Evolutionary conservation across 2,888 invertebrate species (phyloP), one percentile per base, ranked within the genome.

Genomic region (Tortricodes alternella): DNA sequence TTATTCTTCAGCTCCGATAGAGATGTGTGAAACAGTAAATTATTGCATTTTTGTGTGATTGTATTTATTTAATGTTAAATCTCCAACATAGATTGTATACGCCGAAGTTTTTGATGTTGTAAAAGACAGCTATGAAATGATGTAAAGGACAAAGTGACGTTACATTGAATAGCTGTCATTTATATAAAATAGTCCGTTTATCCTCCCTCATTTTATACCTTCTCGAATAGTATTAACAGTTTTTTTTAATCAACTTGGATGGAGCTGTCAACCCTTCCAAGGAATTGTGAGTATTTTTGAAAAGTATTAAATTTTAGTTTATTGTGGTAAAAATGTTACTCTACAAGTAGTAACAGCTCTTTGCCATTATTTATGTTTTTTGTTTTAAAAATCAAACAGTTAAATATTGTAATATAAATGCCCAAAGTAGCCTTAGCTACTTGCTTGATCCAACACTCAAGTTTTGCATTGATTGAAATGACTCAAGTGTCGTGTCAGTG

Each of bases 11-110:
- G 21, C 7, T 16, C 21, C 38, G 27, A 6, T 23, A 13, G 3
- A 16, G 16, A 35, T 11, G 11, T 37, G 27, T 27, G 19, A 11
- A 27, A 43, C 34, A 37, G 16, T 44, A 52, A 51, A 52, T 43
- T 52, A 52, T 52, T 52, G 52, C 52, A 52, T 52, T 52, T 51
- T 52, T 11, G 52, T 24, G 44, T 44, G 52, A 19, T 29, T 52
- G 44, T 44, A 27, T 52, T 44, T 52, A 52, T 44, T 52, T 37
- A 13, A 16, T 5, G 13, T 51, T 18, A n/a, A 29, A 38, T 19
- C 11, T 18, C 6, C 29, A 32, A 7, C 15, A n/a, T 9, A 43
- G 24, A 11, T n/a, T n/a, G n/a, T n/a, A n/a, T n/a, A n/a, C n/a
- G n/a, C n/a, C n/a, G n/a, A n/a, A n/a, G n/a, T n/a, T n/a, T n/a